Conservation (phyloP, 2,797 vertebrate species). For the Tamandua tetradactyla region DNA sequence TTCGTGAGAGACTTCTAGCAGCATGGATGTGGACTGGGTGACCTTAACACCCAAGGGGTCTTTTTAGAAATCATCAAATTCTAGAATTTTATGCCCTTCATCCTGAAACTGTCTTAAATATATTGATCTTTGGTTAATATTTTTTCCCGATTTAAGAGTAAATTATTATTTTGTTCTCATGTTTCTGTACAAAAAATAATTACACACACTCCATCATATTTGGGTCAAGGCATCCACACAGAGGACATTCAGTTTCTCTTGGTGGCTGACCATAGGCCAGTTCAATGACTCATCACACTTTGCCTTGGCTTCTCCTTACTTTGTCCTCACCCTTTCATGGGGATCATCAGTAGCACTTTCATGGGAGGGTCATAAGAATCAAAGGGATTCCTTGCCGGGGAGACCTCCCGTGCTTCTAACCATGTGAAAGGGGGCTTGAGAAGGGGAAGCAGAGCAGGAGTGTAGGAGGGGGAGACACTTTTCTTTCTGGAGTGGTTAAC, state of each 20-base stretch:
- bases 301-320: background rate
- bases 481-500: background rate
- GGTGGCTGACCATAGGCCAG: background rate
- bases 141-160: background rate
- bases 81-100: background rate
- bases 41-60: background rate
- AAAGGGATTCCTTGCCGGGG: background rate
- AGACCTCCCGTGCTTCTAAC: background rate
- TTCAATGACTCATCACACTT: background rate
- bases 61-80: background rate
- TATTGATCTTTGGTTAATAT: background rate
- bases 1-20: background rate
- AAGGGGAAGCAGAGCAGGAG: background rate
- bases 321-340: background rate
- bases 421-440: background rate
- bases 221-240: background rate
- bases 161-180: slow-evolving; percentile 19
- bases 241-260: background rate
- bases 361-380: background rate
- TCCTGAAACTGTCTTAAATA: background rate
- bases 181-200: background rate
- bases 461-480: background rate
- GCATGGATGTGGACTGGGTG: background rate
- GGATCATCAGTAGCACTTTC: background rate
- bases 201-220: background rate